Base-by-base conservation (phyloP, 2,113 vertebrate genomes). In the Gymnobelideus leadbeateri region DNA sequence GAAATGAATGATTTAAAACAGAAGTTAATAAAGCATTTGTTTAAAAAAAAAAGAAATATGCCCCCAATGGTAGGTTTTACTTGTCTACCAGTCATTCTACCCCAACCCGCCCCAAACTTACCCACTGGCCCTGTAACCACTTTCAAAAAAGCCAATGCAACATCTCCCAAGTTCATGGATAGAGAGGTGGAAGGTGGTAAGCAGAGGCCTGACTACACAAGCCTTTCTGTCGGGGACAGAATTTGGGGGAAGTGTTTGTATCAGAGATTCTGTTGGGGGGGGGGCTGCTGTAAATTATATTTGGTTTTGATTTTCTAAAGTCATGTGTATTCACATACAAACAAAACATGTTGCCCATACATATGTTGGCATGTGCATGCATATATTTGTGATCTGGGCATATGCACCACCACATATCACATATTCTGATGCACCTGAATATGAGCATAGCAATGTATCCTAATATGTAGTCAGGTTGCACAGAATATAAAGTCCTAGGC, bases 91-190 rank as follows among this genome's bases (percentile, higher is more conserved):
- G 16, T 84, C 11, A 84, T 68, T 0, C 31, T 31, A 10, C 31
- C 31, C 31, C 28, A 8, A 51, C 51, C 51, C 8, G 0, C 51
- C 25, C 24, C 54, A 53, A 53, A 28, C 8, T 57, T 37, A 68
- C 1, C 31, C 31, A 12, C 4, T 2, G 37, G 37, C 11, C 11
- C 10, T 68, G 10, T 2, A 37, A 37, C 1, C 26, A 2, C 3
- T 55, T 23, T 55, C 25, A 68, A 16, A 68, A 14, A 4, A 68
- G 31, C 1, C 57, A 68, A 12, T 37, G 57, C 31, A 31, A 68
- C 28, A 68, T 68, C 11, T 43, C 19, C 16, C 68, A 68, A 68
- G 11, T 68, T 68, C 31, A 37, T 6, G 31, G 31, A 37, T 16
- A 37, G 37, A 37, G 37, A 68, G n/a, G n/a, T 5, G 31, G 37